A percentile compares a stretch with the other conserved stretches of the same genome.
Conservation (phyloP, 2,888 invertebrate genomes). For the Eilema depressum region DNA sequence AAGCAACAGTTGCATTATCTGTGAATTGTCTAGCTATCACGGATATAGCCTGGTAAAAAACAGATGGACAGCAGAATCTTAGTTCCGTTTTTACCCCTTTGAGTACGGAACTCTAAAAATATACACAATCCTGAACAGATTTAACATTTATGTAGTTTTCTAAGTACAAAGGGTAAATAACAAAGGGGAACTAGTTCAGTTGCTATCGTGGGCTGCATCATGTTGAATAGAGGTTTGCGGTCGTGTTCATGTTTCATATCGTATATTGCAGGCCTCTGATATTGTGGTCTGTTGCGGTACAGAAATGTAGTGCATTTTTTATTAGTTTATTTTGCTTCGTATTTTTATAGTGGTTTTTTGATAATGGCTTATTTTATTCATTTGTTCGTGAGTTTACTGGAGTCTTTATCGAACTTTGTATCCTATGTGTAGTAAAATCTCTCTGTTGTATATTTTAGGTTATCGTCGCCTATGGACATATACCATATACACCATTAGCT, state of each 20-base stretch:
- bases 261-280: not conserved
- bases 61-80: no score
- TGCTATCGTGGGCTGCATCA: conserved; percentile 15
- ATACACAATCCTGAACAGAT: conserved; percentile 34
- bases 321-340: not conserved
- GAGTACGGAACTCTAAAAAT: not conserved
- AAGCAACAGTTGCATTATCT: no score
- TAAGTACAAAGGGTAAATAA: conserved; percentile 26
- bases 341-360: not conserved
- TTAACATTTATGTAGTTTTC: conserved; percentile 48
- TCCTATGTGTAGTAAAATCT: no score
- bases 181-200: conserved; percentile 27
- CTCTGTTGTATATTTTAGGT: no score
- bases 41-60: no score
- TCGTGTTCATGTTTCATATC: not conserved
- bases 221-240: conserved; percentile 4
- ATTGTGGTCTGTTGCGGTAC: not conserved
- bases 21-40: no score
- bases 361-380: not conserved
- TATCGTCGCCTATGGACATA: no score
- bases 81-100: no score
- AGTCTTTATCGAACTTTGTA: no score
- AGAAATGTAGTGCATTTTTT: not conserved
- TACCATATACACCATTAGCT: no score
- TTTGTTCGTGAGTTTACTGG: no score